Evolutionary conservation across 2,113 vertebrate genomes (phyloP), one percentile per base, ranked within the genome.

Genomic region (Ophthalmolycus amberensis): DNA sequence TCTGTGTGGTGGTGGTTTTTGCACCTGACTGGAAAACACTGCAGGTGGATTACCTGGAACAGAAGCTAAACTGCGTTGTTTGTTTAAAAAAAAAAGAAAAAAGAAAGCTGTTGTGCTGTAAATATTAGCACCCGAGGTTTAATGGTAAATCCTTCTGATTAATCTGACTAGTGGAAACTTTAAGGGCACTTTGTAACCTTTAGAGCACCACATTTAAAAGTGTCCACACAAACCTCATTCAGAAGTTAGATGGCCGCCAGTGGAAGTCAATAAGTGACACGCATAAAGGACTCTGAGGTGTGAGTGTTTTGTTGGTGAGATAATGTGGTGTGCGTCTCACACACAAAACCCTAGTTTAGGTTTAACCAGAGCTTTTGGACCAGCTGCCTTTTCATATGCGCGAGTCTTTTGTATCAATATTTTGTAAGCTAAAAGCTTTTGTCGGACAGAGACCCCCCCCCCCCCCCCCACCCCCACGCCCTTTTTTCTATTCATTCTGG

Each of bases 401-500:
- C 32, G 59, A 82, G 59, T 79, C 91, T 87, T 91, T 93, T 91
- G 90, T 89, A 77, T 82, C 77, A 92, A 95, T 93, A 93, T 95
- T 94, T 94, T 94, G 95, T 95, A 95, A 94, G 93, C 93, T 92
- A 91, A 81, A 89, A 73, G 86, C 88, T 90, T 90, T 92, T 92
- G 91, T 94, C 88, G 94, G 93, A 94, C 93, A 91, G 89, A 94
- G 94, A 95, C 60, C 34, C 92, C 92, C 91, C 63, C 85, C 79
- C 27, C 27, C 27, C 27, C 27, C 27, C 27, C 60, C 34, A 92
- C 92, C 91, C 63, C 84, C 79, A 88, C 76, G 67, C 77, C 87
- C 80, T 89, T 11, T 29, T 27, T 85, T 86, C 84, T 48, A 81
- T 92, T 89, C 86, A 82, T 90, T 81, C 81, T 38, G 50, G 73